Evolutionary conservation across 2,888 invertebrate species (phyloP), one percentile per base, ranked within the genome.

Genomic region (Blastobasis adustella): DNA sequence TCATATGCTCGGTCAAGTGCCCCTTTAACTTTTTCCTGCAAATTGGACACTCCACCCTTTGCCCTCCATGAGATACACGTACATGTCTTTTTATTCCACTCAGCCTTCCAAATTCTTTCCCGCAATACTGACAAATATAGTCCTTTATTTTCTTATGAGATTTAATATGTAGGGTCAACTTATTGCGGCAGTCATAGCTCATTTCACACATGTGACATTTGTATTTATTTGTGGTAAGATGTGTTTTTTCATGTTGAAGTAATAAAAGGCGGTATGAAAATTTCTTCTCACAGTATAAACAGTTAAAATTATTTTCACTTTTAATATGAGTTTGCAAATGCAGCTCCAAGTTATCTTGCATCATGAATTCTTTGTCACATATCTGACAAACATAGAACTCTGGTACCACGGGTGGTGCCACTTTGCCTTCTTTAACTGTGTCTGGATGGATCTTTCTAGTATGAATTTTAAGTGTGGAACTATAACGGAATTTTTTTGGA

Each of bases 1-100:
- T 90, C 92, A 96, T 92, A 71, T 96, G 96, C 65, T 95, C 94
- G 10, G 94, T 91, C 58, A 96, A 82, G 71, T 95, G 96, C 0
- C 95, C 95, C 68, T 95, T 95, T 56, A 96, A 90, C 46, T 91
- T 91, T 68, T 95, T 95, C 65, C 94, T 93, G 72, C 96, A 96
- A 53, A 96, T 91, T 2, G 92, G 91, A 75, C 96, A 96, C 58
- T 93, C 91, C 64, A 95, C 93, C 37, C 94, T 92, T 58, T 92
- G 92, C 52, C 94, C 94, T 39, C 90, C 91, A 66, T 96, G 96
- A 61, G 92, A 91, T 63, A 94, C 93, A 62, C 92, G 92, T 38
- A 95, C 85, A 72, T 96, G 96, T 56, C 95, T 92, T 60, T 92
- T 92, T 59, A 96, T 79, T 0, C 94, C 93, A 69, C 94, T 93